phyloP scores from a whole-genome alignment of 2,797 vertebrate species.

The Tenualosa ilisha region DNA sequence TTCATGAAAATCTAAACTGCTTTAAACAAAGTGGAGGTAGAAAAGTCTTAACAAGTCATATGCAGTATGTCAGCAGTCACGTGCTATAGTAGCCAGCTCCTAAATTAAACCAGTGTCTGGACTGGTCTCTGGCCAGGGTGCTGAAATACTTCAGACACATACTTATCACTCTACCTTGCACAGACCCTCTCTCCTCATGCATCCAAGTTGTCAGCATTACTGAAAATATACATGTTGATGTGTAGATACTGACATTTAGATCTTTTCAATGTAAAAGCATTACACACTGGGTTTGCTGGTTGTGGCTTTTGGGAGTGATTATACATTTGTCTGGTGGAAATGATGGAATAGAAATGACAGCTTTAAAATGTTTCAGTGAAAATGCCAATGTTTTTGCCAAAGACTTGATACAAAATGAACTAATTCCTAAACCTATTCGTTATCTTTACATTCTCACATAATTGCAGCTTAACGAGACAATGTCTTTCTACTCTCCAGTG shows the following conservation, averaged over 20 bases:
- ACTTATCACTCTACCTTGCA: background rate
- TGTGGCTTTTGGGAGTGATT: no score
- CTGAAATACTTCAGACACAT: background rate
- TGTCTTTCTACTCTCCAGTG: background rate
- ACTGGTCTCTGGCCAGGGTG: conserved; percentile 17
- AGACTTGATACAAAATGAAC: background rate
- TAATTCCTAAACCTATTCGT: background rate
- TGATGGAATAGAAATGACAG: no score
- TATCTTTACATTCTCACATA: background rate
- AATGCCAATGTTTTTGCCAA: background rate
- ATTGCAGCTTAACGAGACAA: background rate
- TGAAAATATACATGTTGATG: no score
- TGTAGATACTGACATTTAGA: no score
- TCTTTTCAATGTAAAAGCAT: no score
- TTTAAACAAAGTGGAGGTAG: background rate
- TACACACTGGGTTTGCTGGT: no score
- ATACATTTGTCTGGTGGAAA: no score
- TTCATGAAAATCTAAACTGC: background rate
- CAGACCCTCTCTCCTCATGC: background rate
- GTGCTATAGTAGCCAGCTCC: background rate
- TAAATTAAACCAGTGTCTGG: no score
- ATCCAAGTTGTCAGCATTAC: no score
- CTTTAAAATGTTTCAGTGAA: background rate
- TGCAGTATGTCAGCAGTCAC: background rate
- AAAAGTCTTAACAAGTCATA: background rate